A percentile compares a stretch with the other conserved stretches of the same genome.
phyloP scores from a whole-genome alignment of 92 coral and sea anemone species.

The Palythoa caribaeorum region DNA sequence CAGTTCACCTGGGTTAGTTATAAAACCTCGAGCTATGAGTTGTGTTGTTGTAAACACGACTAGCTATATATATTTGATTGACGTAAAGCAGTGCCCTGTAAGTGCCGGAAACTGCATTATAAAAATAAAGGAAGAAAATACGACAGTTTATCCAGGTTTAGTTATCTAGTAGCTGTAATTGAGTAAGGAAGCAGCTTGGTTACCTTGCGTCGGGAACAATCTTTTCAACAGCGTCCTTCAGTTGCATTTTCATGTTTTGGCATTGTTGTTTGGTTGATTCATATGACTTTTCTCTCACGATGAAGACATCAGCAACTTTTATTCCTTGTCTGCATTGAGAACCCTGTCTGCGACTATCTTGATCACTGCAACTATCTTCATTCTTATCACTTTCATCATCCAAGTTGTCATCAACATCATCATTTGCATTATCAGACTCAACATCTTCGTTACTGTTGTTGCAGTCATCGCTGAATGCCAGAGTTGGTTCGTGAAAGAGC shows the following conservation, averaged over 20 bases:
- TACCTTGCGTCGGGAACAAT: constrained; percentile 17
- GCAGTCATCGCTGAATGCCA: not conserved
- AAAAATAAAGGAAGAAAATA: too few relatives aligned
- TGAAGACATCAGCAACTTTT: constrained; percentile 1
- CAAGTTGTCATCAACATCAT: not conserved
- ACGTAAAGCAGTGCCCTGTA: too few relatives aligned
- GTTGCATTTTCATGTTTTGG: not conserved
- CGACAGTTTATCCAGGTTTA: too few relatives aligned
- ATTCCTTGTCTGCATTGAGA: not conserved
- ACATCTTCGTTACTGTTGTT: not conserved
- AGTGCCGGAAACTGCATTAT: too few relatives aligned
- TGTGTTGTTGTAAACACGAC: too few relatives aligned
- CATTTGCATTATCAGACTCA: not conserved
- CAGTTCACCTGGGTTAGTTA: too few relatives aligned
- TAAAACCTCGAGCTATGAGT: too few relatives aligned
- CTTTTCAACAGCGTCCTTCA: not conserved
- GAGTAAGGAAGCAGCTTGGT: not conserved
- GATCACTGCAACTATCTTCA: not conserved
- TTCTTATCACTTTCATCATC: too few relatives aligned
- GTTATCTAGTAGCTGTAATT: not conserved
- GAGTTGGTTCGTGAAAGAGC: not conserved
- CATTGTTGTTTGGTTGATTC: constrained; percentile 23
- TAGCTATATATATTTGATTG: too few relatives aligned
- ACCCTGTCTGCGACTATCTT: not conserved
- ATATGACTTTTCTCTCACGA: constrained; percentile 9